Evolutionary conservation across 2,113 vertebrate genomes (phyloP).

Genomic region (Suncus etruscus): DNA sequence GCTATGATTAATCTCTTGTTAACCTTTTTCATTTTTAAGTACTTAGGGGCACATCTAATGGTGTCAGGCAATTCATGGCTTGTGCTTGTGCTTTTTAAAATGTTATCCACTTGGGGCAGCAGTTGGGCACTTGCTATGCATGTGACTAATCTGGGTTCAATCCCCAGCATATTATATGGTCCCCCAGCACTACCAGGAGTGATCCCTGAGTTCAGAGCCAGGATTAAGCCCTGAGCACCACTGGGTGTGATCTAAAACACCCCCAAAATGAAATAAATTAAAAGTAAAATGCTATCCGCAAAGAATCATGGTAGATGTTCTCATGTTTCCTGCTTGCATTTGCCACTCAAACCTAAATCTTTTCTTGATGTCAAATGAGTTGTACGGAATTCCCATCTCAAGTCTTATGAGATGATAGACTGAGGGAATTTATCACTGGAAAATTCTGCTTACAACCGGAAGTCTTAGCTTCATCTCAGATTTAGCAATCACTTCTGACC

Average conservation of each 20-base stretch:
- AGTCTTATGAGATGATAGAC: conserved; percentile 48
- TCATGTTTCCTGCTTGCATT: neutral
- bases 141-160: too few species aligned
- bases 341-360: conserved; percentile 21
- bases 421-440: neutral
- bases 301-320: conserved; percentile 27
- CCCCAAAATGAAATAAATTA: too few species aligned
- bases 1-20: neutral
- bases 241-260: too few species aligned
- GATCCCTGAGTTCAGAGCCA: too few species aligned
- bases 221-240: too few species aligned
- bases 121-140: too few species aligned
- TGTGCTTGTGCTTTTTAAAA: neutral
- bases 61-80: too few species aligned
- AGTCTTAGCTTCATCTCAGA: neutral
- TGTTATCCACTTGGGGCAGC: neutral
- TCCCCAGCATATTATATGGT: too few species aligned
- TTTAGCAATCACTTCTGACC: conserved; percentile 22
- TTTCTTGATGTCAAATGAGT: conserved; percentile 1
- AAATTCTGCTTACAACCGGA: conserved; percentile 45
- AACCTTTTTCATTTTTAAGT: neutral
- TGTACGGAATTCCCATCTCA: conserved; percentile 30
- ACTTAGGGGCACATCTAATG: too few species aligned
- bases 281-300: conserved; percentile 11
- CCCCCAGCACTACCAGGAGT: too few species aligned